Base-by-base conservation (phyloP, 2,797 vertebrate genomes). In the Echiichthys vipera region DNA sequence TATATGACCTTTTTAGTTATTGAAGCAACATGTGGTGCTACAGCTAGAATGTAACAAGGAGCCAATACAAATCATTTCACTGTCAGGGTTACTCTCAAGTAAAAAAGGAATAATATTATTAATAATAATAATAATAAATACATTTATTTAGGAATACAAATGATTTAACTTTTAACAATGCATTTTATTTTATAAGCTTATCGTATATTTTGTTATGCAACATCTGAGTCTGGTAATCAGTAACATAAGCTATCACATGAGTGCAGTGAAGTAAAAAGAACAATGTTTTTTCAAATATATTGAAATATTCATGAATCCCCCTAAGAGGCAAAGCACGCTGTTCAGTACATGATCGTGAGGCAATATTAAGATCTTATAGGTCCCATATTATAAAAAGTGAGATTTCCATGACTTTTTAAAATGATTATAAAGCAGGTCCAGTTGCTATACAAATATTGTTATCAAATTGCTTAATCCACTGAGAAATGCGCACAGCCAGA, bases 271-370 rank as follows among this genome's bases (percentile, higher is more conserved):
- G 12, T 20, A 40, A 64, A 39, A 15, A 12, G 1, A 36, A 5
- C 12, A 36, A 36, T 36, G 14, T 14, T 36, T n/a, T n/a, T n/a
- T n/a, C n/a, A n/a, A n/a, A n/a, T n/a, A n/a, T 15, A 15, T 18
- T 27, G 14, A 45, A 40, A 45, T 58, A 61, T 20, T 29, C 15
- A 65, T 51, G 46, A 29, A 65, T 58, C 36, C 13, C 18, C 12
- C 15, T 2, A n/a, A 72, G 7, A 63, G 40, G 67, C 45, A 42
- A n/a, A 36, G 43, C 37, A 53, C 58, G 22, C 34, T 32, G 15
- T 70, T 79, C 29, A 70, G 45, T 72, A 37, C 55, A 62, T 25
- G 36, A 76, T 54, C 30, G 15, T 20, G 34, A 67, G 29, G 55
- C 68, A 55, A 32, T 66, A 64, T 72, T 14, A 67, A 51, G 24